A percentile compares a stretch with the other conserved stretches of the same genome.
Evolutionary conservation across 2,888 invertebrate genomes (phyloP).

Genomic region (Caenorhabditis japonica): DNA sequence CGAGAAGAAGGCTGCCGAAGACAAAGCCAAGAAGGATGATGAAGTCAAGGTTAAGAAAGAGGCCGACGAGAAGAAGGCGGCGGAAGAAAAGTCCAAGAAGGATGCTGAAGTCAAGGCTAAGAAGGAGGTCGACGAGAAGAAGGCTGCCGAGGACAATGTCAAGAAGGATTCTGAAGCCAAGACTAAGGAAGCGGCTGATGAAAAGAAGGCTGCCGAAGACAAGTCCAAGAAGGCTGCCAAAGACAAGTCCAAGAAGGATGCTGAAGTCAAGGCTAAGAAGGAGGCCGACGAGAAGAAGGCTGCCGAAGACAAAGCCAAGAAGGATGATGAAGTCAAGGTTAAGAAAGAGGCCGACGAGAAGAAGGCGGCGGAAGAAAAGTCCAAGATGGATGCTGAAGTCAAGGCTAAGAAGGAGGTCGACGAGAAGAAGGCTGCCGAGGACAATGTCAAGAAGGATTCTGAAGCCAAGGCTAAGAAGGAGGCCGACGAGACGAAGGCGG

Average conservation of each 20-base stretch:
- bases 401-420: background rate
- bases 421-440: too few relatives aligned
- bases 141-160: constrained; percentile 10
- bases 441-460: background rate
- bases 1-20: constrained; percentile 11
- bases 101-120: constrained; percentile 13
- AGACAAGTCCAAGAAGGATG: constrained; percentile 1
- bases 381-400: too few relatives aligned
- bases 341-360: constrained; percentile 5
- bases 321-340: background rate
- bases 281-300: constrained; percentile 4
- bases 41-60: constrained; percentile 7
- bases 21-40: background rate
- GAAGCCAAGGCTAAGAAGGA: background rate
- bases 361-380: constrained; percentile 6
- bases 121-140: constrained; percentile 7
- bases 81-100: constrained; percentile 3
- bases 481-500: too few relatives aligned
- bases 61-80: constrained; percentile 2
- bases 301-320: background rate
- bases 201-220: constrained; percentile 8
- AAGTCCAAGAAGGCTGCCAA: constrained; percentile 9
- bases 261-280: constrained; percentile 9
- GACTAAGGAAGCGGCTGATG: background rate
- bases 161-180: constrained; percentile 26